These are phyloP conservation scores for Misgurnus mizolepis DNA, from an alignment of 2,113 vertebrate species.

Conservation along the genomic window DNA sequence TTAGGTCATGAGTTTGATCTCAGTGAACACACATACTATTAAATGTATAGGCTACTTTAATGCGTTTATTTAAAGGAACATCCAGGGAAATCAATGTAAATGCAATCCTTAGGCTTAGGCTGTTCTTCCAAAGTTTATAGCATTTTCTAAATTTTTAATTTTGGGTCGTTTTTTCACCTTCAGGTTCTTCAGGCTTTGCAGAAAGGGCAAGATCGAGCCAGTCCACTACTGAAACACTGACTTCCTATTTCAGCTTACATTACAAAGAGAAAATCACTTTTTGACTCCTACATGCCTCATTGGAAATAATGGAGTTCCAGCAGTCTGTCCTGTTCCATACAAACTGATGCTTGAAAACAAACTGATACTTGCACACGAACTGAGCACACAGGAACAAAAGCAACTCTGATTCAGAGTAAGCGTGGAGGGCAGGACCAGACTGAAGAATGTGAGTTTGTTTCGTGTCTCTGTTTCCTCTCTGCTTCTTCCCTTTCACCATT, in stretches of 20 bases:
- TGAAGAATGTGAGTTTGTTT: slow-evolving; percentile 7
- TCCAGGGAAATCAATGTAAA: too few species aligned
- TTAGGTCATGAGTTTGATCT: too few species aligned
- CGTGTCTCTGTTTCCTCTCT: neutral
- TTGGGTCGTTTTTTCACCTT: slow-evolving; percentile 18
- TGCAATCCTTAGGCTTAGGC: too few species aligned
- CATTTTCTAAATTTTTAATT: too few species aligned
- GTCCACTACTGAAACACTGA: slow-evolving; percentile 83
- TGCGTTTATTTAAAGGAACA: too few species aligned
- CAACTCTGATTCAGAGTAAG: neutral
- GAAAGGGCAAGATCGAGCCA: slow-evolving; percentile 84
- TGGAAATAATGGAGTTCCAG: neutral
- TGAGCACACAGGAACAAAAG: neutral
- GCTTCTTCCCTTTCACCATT: neutral
- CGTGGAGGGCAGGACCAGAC: neutral
- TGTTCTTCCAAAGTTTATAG: too few species aligned
- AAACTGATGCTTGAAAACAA: neutral
- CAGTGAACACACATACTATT: too few species aligned
- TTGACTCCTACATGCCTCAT: slow-evolving; percentile 1
- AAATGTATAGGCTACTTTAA: too few species aligned
- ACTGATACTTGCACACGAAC: neutral
- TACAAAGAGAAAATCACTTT: slow-evolving; percentile 1
- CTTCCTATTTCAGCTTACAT: neutral
- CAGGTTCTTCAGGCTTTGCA: slow-evolving; percentile 88
- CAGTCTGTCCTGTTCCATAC: neutral